Base-by-base conservation (phyloP, 2,888 invertebrate genomes). In the Spisula subtruncata region DNA sequence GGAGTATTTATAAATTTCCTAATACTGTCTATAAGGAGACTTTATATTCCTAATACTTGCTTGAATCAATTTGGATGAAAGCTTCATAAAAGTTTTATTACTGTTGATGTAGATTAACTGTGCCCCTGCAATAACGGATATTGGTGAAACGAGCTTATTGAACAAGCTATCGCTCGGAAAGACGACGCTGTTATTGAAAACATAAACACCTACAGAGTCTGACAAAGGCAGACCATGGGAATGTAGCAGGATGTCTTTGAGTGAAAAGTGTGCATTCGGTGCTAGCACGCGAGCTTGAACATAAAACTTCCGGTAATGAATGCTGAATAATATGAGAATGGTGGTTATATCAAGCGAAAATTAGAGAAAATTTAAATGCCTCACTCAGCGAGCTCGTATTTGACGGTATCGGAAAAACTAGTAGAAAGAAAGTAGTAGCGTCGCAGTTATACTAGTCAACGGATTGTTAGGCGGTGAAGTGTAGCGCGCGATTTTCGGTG, bases 401-500 rank as follows among this genome's bases (percentile, higher is more conserved):
- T 18, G 6, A 25, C 60, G 12, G 75, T 75, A 75, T 75, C 16
- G 75, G 75, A 75, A 75, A 75, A 75, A 75, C 32, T 75, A 75
- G 14, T 32, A 25, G 75, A 75, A 75, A 75, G 75, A 35, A 75
- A 75, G 16, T 75, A 32, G 5, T 75, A 75, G 35, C 12, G 75
- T 35, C 75, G 75, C 75, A 16, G 35, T 16, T 32, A 35, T 35
- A 32, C 18, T 18, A 75, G 32, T 75, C 32, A 16, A 32, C 32
- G 75, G 75, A 75, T 75, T 75, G 75, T 75, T 14, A 75, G 32
- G 75, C 75, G 75, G 75, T 35, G 75, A 75, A 75, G 75, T 75
- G 75, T 75, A 32, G 75, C 75, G 75, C 75, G 75, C 75, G 75
- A 75, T 75, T 75, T 75, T 75, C 75, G 75, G 75, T 75, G 25